Conservation (phyloP, 2,113 vertebrate genomes). For the Nothobranchius furzeri region DNA sequence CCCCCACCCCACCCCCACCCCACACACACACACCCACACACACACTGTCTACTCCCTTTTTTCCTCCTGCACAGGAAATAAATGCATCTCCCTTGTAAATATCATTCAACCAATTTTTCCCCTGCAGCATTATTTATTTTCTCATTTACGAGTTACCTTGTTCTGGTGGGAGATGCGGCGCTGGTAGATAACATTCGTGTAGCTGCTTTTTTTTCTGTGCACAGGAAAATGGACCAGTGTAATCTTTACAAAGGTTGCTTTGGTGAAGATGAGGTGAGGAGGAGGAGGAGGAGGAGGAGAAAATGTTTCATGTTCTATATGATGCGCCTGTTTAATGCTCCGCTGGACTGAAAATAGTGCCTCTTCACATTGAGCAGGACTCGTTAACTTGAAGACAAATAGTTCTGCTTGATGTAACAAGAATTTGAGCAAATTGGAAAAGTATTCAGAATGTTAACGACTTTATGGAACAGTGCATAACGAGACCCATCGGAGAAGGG, state of each 20-base stretch:
- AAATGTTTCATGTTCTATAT: slow-evolving; percentile 67
- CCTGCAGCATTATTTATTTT: slow-evolving; percentile 54
- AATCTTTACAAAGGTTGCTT: slow-evolving; percentile 67
- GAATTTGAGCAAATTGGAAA: slow-evolving; percentile 59
- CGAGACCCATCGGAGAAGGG: slow-evolving; percentile 37
- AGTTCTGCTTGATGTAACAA: slow-evolving; percentile 59
- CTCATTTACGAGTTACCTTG: slow-evolving; percentile 39
- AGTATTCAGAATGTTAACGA: slow-evolving; percentile 54
- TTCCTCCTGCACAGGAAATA: neutral
- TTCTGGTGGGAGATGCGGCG: slow-evolving; percentile 51
- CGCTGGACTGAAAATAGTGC: slow-evolving; percentile 52
- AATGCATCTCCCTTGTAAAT: slow-evolving; percentile 20
- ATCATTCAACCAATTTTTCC: slow-evolving; percentile 44
- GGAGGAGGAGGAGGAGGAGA: slow-evolving; percentile 30
- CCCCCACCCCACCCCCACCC: no score
- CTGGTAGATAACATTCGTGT: slow-evolving; percentile 48
- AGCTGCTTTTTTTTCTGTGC: slow-evolving; percentile 29
- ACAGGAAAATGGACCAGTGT: slow-evolving; percentile 66
- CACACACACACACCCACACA: neutral
- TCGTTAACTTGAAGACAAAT: slow-evolving; percentile 69
- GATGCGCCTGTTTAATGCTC: slow-evolving; percentile 55
- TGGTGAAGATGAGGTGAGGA: slow-evolving; percentile 59
- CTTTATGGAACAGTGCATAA: slow-evolving; percentile 51
- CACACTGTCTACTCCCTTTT: neutral
- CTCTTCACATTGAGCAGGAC: slow-evolving; percentile 59